Conservation (phyloP, 2,797 vertebrate genomes). For the Microchirus variegatus region DNA sequence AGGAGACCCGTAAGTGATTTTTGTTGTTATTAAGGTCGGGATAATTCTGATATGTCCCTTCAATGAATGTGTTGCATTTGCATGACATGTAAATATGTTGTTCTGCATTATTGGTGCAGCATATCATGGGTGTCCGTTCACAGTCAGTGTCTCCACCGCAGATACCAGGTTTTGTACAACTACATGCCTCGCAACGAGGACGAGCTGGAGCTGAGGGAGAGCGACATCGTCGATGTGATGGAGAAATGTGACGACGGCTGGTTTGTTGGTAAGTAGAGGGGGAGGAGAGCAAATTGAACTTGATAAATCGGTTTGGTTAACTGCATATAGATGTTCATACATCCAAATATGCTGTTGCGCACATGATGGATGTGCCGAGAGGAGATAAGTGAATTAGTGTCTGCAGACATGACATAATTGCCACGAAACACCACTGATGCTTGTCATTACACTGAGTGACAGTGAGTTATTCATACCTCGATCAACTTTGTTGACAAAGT, state of each 20-base stretch:
- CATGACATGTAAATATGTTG: not conserved
- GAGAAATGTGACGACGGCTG: constrained; percentile 99
- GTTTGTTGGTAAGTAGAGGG: constrained; percentile 90
- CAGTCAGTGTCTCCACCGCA: constrained; percentile 42
- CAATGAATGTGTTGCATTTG: not conserved
- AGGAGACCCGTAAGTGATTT: constrained; percentile 81
- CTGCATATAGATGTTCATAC: too few relatives aligned
- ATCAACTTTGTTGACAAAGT: too few relatives aligned
- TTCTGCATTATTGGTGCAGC: not conserved
- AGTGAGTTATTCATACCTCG: too few relatives aligned
- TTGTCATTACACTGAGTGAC: too few relatives aligned
- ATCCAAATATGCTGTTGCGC: too few relatives aligned
- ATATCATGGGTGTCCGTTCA: not conserved
- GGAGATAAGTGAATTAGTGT: too few relatives aligned
- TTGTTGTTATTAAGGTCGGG: not conserved
- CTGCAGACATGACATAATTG: too few relatives aligned
- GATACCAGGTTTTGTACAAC: constrained; percentile 97
- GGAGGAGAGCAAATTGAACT: not conserved
- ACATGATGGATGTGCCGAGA: too few relatives aligned
- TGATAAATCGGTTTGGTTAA: not conserved
- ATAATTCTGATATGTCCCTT: too few relatives aligned
- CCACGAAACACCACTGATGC: too few relatives aligned
- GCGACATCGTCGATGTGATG: constrained; percentile 96
- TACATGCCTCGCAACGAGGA: constrained; percentile 96
- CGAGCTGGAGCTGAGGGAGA: constrained; percentile 96